Base-by-base conservation (phyloP, 2,888 invertebrate genomes). In the Zaprionus bogoriensis region DNA sequence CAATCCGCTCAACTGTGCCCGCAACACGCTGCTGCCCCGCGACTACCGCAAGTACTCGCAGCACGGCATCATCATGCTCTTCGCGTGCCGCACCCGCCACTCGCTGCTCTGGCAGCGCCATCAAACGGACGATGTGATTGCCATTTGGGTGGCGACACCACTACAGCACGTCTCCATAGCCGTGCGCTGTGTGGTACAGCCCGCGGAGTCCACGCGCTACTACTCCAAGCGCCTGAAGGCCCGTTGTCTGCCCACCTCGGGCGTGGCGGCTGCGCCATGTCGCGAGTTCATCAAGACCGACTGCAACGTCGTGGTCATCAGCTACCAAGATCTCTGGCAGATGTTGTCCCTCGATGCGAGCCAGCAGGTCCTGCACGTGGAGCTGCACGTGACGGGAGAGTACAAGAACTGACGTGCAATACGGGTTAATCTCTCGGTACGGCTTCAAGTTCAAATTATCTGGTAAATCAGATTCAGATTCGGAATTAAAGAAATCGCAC, bases 231-330 rank as follows among this genome's bases (percentile, higher is more conserved):
- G 28, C 3, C 4, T 78, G 1, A 66, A 60, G 27, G 67, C 78
- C 0, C 67, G 63, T 1, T 5, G 59, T 0, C 27, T 82, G 12
- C 42, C 62, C 5, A 12, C 47, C 2, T 30, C 54, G 3, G 32
- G 30, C 0, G 14, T 14, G 7, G 47, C 51, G 9, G 1, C 10
- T 1, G 9, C 25, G 0, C 20, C 53, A 1, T 78, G 80, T 23
- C 50, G 59, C 2, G 77, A 82, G 1, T 68, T 83, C 19, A 86
- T 79, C 5, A 79, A 68, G 19, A 83, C 77, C 1, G 80, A 86
- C 23, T 58, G 27, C 28, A 79, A 79, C 17, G 67, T 54, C 2
- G 4, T 79, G 2, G 50, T 79, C 1, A 76, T 79, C 4, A 67
- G 79, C 55, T 60, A 32, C 39, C 54, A 68, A 5, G 83, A 79